Evolutionary conservation across 92 coral and sea anemone genomes (phyloP), one percentile per base, ranked within the genome.

Genomic region (Parazoanthus darwini): DNA sequence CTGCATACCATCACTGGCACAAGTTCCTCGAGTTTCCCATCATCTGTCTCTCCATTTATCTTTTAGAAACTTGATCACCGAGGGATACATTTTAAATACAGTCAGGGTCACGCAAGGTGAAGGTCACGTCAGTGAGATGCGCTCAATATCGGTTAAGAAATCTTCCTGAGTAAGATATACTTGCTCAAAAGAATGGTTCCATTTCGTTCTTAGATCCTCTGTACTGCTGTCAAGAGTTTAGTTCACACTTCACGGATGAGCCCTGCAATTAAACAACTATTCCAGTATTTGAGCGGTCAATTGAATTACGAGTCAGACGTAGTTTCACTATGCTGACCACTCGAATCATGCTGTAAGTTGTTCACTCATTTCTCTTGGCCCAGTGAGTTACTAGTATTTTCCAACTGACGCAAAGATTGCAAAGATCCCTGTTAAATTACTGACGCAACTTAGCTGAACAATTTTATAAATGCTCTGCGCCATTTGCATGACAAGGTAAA

Each of bases 361-460:
- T 74, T 29, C 78, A 38, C 78, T 74, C 46, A 74, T 74, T 74
- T 74, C 46, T 74, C 71, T 65, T 65, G 71, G 46, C 78, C 78
- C 78, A 33, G 78, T 33, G 46, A 74, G 78, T 74, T 74, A 74
- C 46, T 74, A n/a, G 46, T 74, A 74, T 74, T 74, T 74, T 74
- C 78, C 78, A 74, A 74, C 78, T 74, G 78, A 74, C 78, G 78
- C 78, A 74, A 74, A 74, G 78, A 75, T 75, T 75, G 79, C 48
- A 75, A 75, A 70, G 79, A 75, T 75, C 79, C 79, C 79, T 75
- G 79, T 38, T 75, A 75, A 75, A 75, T 75, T 75, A 75, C 79
- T 75, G 79, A 75, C 79, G 79, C 79, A 75, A 75, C 79, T 75
- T 75, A 75, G 79, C 79, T 75, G 79, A 75, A 75, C 79, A 75